These are phyloP conservation scores for Rhabdornis inornatus DNA, from an alignment of 2,113 vertebrate genomes.

Conservation along the genomic window DNA sequence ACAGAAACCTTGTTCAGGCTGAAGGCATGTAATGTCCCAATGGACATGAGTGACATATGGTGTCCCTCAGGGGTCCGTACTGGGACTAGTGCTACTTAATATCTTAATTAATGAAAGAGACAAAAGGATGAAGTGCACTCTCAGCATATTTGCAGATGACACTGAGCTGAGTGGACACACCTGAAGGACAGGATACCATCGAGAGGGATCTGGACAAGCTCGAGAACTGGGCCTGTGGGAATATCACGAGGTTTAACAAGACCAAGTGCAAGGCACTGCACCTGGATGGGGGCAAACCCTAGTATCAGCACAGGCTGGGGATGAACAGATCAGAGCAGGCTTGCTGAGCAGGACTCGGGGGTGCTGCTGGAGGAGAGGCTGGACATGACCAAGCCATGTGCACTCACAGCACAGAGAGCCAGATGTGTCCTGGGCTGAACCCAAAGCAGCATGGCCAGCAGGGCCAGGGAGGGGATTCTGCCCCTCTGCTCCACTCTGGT, in stretches of 20 bases:
- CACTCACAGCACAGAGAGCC: neutral
- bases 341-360: neutral
- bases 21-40: neutral
- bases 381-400: neutral
- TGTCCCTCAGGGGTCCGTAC: rapidly evolving
- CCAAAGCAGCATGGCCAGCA: neutral
- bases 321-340: neutral
- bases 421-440: neutral
- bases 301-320: neutral
- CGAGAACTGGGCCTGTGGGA: neutral
- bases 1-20: neutral
- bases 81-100: neutral
- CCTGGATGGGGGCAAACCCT: too few species aligned
- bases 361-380: neutral
- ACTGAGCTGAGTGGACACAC: neutral
- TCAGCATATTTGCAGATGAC: neutral
- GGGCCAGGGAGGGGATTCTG: neutral
- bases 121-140: rapidly evolving
- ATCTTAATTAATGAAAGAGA: neutral
- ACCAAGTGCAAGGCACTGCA: neutral
- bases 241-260: neutral
- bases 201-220: neutral
- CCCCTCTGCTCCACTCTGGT: neutral
- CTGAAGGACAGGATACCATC: rapidly evolving
- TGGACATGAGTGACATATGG: rapidly evolving